Conservation (phyloP, 1,140 invertebrate species). For the Mylabris phalerata region DNA sequence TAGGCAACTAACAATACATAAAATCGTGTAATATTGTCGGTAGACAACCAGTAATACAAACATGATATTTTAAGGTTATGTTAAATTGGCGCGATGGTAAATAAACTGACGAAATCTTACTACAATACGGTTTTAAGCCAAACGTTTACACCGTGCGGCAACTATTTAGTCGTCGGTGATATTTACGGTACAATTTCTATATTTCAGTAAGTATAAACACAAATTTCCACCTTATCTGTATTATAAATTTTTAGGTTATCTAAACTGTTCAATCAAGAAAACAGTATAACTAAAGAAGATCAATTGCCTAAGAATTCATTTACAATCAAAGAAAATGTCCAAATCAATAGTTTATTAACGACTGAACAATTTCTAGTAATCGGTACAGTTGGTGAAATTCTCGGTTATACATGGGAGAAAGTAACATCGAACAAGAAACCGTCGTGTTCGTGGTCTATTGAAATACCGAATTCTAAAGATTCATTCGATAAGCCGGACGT, state of each 20-base stretch:
- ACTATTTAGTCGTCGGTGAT: slow-evolving; percentile 74
- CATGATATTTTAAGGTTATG: no score
- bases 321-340: slow-evolving; percentile 49
- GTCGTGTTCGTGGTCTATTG: slow-evolving; percentile 60
- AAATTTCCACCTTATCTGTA: slow-evolving; percentile 13
- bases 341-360: slow-evolving; percentile 64
- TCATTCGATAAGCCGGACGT: slow-evolving; percentile 68
- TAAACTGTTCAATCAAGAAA: slow-evolving; percentile 50
- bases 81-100: slow-evolving; percentile 16
- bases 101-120: slow-evolving; percentile 46
- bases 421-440: slow-evolving; percentile 51
- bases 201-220: slow-evolving; percentile 62
- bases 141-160: slow-evolving; percentile 73
- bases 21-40: no score
- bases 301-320: slow-evolving; percentile 53
- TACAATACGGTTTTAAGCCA: slow-evolving; percentile 77
- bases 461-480: slow-evolving; percentile 59
- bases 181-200: slow-evolving; percentile 77
- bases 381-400: slow-evolving; percentile 65
- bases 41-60: no score
- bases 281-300: slow-evolving; percentile 49
- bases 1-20: no score
- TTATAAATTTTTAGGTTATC: slow-evolving; percentile 47
- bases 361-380: slow-evolving; percentile 67
- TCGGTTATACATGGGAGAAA: slow-evolving; percentile 68